Percentiles rank a stretch among this genome's conserved stretches.
Conservation (phyloP, 2,888 invertebrate genomes). For the Tholera decimalis region DNA sequence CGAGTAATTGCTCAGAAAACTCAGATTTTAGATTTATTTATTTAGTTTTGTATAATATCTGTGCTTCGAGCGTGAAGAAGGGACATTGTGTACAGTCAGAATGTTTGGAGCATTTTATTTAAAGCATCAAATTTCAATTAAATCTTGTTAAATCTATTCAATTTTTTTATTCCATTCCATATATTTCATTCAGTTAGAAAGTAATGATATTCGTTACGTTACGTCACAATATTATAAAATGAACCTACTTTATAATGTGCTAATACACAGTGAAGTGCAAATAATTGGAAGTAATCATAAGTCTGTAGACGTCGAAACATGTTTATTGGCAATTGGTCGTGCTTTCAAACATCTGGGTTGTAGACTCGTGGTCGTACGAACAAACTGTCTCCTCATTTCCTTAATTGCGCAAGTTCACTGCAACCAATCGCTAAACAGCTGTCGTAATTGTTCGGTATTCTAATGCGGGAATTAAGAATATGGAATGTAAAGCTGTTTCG, state of each 20-base stretch:
- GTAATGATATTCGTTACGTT: no score
- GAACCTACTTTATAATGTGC: background rate
- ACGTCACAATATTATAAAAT: conserved; percentile 25
- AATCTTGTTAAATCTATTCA: no score
- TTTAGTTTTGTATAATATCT: no score
- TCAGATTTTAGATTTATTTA: no score
- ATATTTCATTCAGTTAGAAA: no score
- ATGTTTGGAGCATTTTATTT: no score
- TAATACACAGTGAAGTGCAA: conserved; percentile 9
- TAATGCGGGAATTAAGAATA: conserved; percentile 20
- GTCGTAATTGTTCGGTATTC: conserved; percentile 49
- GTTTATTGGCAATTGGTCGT: conserved; percentile 56
- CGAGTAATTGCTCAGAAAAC: no score
- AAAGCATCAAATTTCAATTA: no score
- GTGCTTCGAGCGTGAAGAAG: no score
- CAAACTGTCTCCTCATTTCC: conserved; percentile 54
- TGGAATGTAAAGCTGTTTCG: conserved; percentile 17
- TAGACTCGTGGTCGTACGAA: background rate
- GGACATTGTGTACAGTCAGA: no score
- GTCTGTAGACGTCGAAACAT: conserved; percentile 35
- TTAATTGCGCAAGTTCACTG: conserved; percentile 57
- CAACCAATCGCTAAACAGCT: conserved; percentile 51
- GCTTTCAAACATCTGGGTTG: conserved; percentile 58
- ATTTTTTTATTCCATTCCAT: no score
- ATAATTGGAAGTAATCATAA: conserved; percentile 24